Base-by-base conservation (phyloP, 2,113 vertebrate genomes). In the Calypte anna region DNA sequence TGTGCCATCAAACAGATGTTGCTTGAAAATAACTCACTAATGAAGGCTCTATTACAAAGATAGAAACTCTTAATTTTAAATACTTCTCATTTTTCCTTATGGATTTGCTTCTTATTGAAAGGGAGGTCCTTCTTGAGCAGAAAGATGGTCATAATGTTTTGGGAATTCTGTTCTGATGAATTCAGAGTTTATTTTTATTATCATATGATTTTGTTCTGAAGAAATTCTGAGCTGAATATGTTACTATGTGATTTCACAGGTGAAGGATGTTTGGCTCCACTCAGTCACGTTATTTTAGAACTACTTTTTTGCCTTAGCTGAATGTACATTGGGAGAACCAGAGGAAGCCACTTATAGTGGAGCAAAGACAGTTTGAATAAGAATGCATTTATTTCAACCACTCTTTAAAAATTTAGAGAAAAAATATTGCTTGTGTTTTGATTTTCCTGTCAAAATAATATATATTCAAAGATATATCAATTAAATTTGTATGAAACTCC, bases 21-120 rank as follows among this genome's bases (percentile, higher is more conserved):
- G 5, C 15, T 40, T n/a, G 11, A 46, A 54, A 78, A 43, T 3
- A 27, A 27, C 14, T 68, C 30, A 25, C 6, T 17, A 74, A 9
- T 4, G 1, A 61, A 36, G 21, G 3, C 3, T 16, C 46, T 64
- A 28, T 33, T 40, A n/a, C 0, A 1, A 66, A 66, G 13, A 2
- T 55, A 48, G 11, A 53, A 33, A 4, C 40, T n/a, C 28, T 64
- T 33, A 20, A 59, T 28, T 54, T 72, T 18, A 59, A 46, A 40
- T 28, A 64, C 5, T 7, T 15, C 66, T 20, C 38, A 46, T 2
- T 10, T 28, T 57, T 58, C 12, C 48, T 59, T 38, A 63, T 38
- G 4, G 61, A 33, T 53, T 38, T 33, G 1, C 0, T 21, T 40
- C 40, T 40, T 40, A 40, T 40, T 11, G 40, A 40, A 40, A 40